phyloP scores from a whole-genome alignment of 2,797 vertebrate species.

The Halcyon badia region DNA sequence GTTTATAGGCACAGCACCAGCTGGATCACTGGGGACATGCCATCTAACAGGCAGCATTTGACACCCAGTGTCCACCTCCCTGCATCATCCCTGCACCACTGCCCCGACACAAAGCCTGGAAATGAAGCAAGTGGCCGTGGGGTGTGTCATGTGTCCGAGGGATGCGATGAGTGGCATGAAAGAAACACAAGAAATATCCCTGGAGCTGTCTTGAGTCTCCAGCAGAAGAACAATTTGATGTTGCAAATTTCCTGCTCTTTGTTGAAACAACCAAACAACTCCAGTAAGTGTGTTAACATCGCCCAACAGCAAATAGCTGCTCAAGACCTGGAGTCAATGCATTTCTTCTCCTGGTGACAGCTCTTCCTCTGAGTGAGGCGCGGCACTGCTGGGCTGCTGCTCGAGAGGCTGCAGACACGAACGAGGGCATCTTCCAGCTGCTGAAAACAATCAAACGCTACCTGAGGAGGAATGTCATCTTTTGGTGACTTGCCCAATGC shows the following conservation, averaged over 20 bases:
- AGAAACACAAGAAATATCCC: too few species aligned
- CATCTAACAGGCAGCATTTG: too few species aligned
- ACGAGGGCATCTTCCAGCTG: background rate
- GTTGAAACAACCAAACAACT: background rate
- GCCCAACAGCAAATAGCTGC: background rate
- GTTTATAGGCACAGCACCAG: too few species aligned
- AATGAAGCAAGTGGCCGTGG: too few species aligned
- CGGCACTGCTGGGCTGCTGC: accelerated
- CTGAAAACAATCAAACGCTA: too few species aligned
- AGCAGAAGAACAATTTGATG: background rate
- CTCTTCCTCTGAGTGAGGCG: background rate
- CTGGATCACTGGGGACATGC: too few species aligned
- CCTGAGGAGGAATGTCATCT: background rate
- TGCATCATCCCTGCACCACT: background rate
- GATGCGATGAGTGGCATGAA: too few species aligned
- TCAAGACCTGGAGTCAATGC: background rate
- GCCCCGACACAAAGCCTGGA: background rate
- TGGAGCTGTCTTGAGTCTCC: background rate
- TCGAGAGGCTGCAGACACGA: background rate
- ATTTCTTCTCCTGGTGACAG: background rate
- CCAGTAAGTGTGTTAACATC: accelerated
- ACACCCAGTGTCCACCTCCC: background rate
- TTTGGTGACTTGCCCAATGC: background rate
- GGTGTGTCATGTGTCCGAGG: too few species aligned
- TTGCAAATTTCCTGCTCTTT: background rate